Percentiles rank a stretch among this genome's conserved stretches.
Evolutionary conservation across 2,888 invertebrate species (phyloP).

Genomic region (Notodromas monacha): DNA sequence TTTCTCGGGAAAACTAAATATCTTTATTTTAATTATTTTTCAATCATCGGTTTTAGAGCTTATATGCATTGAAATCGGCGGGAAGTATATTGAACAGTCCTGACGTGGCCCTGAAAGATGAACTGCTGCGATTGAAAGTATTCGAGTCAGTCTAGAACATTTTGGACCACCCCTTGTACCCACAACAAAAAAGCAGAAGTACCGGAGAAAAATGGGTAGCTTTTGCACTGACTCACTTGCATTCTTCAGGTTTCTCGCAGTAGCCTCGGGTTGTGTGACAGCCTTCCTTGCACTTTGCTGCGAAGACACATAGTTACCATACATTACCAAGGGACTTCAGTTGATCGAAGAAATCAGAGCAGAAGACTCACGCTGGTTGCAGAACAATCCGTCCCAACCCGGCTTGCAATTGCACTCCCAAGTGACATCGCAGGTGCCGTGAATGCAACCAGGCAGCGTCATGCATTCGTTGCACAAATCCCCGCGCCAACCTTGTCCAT

Average conservation of each 20-base stretch:
- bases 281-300: conserved; percentile 51
- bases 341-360: no score
- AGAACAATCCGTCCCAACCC: conserved; percentile 62
- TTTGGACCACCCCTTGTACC: no score
- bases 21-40: no score
- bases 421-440: conserved; percentile 39
- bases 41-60: no score
- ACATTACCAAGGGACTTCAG: no score
- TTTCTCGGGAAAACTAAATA: no score
- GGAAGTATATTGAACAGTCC: no score
- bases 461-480: conserved; percentile 54
- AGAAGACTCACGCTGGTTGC: conserved; percentile 37
- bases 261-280: conserved; percentile 54
- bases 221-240: conserved; percentile 20
- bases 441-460: conserved; percentile 50
- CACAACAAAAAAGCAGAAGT: no score
- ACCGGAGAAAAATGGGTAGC: neutral
- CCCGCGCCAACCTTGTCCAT: conserved; percentile 31
- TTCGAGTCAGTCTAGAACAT: no score
- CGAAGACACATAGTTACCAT: conserved; percentile 12
- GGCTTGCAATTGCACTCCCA: conserved; percentile 54
- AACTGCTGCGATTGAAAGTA: no score
- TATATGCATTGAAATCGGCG: no score
- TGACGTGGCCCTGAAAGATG: no score
- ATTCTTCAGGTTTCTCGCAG: conserved; percentile 54